A percentile compares a stretch with the other conserved stretches of the same genome.
Evolutionary conservation across 2,113 vertebrate species (phyloP).

Genomic region (Phasianus colchicus): DNA sequence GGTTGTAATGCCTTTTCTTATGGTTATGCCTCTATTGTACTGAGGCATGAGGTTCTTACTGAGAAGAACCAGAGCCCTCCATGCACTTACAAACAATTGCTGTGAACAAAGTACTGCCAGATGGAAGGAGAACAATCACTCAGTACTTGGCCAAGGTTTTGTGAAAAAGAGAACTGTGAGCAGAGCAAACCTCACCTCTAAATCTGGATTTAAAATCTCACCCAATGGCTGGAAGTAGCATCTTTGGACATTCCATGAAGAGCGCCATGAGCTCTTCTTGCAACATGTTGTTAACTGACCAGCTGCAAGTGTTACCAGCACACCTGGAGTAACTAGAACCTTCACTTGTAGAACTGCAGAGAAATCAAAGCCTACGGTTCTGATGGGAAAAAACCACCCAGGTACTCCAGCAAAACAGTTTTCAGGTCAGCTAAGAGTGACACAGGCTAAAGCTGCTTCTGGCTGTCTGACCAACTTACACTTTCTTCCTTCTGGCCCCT

Average conservation of each 20-base stretch:
- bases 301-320: not conserved
- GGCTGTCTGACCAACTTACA: not conserved
- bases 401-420: not conserved
- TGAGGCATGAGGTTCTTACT: not conserved
- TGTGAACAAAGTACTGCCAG: not conserved
- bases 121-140: not conserved
- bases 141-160: not conserved
- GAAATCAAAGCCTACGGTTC: not conserved
- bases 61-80: not conserved
- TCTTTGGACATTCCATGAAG: not conserved
- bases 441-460: no score
- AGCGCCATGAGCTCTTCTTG: not conserved
- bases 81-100: not conserved
- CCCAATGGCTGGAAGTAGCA: not conserved
- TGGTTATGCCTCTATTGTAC: not conserved
- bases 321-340: not conserved
- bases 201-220: fast-evolving
- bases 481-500: not conserved
- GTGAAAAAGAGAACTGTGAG: not conserved
- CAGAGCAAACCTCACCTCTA: not conserved
- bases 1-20: not conserved
- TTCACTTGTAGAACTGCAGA: not conserved
- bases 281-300: not conserved
- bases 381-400: not conserved
- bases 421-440: not conserved